These are phyloP conservation scores for Dipodomys ordii DNA, from an alignment of 2,113 vertebrate genomes.

Conservation along the genomic window DNA sequence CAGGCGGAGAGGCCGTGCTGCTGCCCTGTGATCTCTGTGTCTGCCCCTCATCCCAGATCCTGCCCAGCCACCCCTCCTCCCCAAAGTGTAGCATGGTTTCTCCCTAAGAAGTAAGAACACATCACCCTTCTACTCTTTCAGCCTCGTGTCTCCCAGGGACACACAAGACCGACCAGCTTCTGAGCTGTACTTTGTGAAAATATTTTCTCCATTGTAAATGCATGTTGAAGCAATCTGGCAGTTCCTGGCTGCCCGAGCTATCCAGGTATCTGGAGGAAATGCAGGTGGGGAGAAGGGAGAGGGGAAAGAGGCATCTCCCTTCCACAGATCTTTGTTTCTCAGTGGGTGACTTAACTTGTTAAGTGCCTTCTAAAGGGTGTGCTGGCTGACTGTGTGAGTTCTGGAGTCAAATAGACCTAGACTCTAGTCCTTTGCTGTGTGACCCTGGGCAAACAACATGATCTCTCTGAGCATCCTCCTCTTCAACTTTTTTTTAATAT, in stretches of 20 bases:
- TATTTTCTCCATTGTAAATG: not conserved
- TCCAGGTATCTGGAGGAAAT: not conserved
- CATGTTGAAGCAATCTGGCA: not conserved
- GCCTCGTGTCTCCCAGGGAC: not conserved
- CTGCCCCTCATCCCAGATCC: not conserved
- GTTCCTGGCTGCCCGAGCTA: not conserved
- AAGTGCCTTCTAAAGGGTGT: not conserved
- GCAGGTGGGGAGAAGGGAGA: no score
- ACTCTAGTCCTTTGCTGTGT: not conserved
- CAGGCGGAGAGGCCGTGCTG: not conserved
- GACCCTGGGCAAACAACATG: not conserved
- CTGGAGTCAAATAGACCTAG: not conserved
- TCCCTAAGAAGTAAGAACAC: not conserved
- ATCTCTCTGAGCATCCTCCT: slow-evolving; percentile 40
- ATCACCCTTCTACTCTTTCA: not conserved
- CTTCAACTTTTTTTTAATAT: not conserved
- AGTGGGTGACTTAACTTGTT: not conserved
- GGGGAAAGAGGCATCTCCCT: not conserved
- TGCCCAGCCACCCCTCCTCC: not conserved
- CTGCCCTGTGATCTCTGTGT: not conserved
- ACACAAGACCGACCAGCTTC: not conserved
- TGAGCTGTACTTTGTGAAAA: not conserved
- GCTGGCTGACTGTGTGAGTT: not conserved
- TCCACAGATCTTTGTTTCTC: not conserved
- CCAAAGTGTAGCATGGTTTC: not conserved